phyloP scores from a whole-genome alignment of 2,113 vertebrate genomes.

The Upupa epops region DNA sequence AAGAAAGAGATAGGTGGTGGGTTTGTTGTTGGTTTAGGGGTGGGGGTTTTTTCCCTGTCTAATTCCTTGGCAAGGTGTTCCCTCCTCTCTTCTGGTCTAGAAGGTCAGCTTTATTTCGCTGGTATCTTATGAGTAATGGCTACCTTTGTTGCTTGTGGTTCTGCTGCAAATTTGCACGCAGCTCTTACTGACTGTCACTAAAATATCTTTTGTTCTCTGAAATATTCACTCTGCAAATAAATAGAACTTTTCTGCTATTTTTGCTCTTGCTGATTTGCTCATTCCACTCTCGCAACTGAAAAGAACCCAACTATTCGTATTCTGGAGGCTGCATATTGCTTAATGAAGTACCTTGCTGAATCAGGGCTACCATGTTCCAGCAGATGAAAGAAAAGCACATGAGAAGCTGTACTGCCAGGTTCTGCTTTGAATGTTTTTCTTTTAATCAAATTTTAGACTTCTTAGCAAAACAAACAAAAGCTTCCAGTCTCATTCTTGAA shows the following conservation, averaged over 20 bases:
- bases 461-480: constrained; percentile 51
- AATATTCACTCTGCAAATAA: constrained; percentile 48
- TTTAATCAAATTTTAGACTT: constrained; percentile 61
- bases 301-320: background rate
- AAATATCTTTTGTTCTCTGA: constrained; percentile 52
- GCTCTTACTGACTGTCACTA: constrained; percentile 34
- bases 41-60: fast-evolving
- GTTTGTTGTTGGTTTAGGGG: fast-evolving
- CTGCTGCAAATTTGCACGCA: constrained; percentile 40
- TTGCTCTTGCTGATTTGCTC: constrained; percentile 30
- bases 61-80: background rate
- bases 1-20: background rate
- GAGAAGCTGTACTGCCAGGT: constrained; percentile 50
- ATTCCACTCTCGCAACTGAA: constrained; percentile 22
- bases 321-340: background rate
- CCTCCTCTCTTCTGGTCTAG: background rate
- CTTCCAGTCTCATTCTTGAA: constrained; percentile 53
- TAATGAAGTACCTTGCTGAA: constrained; percentile 65
- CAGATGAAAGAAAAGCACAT: constrained; percentile 49
- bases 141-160: constrained; percentile 24
- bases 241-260: constrained; percentile 60
- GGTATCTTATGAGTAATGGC: background rate
- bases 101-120: background rate
- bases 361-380: constrained; percentile 28
- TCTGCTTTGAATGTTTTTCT: constrained; percentile 55